These are phyloP conservation scores for Anniella stebbinsi DNA, from an alignment of 2,797 vertebrate genomes.

Conservation along the genomic window DNA sequence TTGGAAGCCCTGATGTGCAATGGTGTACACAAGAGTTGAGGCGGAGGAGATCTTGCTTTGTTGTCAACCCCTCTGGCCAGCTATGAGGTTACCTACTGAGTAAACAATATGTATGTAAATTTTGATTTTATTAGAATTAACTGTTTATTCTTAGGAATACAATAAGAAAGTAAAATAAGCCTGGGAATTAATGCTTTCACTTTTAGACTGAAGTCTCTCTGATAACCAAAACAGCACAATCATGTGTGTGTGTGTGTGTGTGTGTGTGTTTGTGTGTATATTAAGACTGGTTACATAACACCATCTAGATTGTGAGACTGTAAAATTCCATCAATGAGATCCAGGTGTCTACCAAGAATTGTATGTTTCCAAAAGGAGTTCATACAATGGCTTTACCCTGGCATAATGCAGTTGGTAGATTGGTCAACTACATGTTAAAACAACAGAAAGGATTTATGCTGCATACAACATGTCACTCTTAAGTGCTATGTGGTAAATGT, in stretches of 20 bases:
- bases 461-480: not conserved
- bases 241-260: not conserved
- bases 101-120: not conserved
- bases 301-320: not conserved
- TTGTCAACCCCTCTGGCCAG: too few relatives aligned
- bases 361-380: not conserved
- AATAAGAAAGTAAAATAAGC: not conserved
- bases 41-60: too few relatives aligned
- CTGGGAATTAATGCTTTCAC: not conserved
- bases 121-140: not conserved
- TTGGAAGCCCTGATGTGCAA: too few relatives aligned
- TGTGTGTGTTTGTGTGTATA: not conserved
- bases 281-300: not conserved
- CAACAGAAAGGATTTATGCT: too few relatives aligned
- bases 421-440: not conserved
- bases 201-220: not conserved
- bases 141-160: not conserved
- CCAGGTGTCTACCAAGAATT: not conserved
- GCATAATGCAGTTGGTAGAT: not conserved
- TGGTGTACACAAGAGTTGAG: too few relatives aligned
- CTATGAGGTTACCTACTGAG: not conserved
- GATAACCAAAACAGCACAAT: not conserved
- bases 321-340: not conserved
- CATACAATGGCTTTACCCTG: not conserved
- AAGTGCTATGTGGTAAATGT: not conserved